A percentile compares a stretch with the other conserved stretches of the same genome.
Conservation (phyloP, 2,113 vertebrate genomes). For the Phaethornis superciliosus region DNA sequence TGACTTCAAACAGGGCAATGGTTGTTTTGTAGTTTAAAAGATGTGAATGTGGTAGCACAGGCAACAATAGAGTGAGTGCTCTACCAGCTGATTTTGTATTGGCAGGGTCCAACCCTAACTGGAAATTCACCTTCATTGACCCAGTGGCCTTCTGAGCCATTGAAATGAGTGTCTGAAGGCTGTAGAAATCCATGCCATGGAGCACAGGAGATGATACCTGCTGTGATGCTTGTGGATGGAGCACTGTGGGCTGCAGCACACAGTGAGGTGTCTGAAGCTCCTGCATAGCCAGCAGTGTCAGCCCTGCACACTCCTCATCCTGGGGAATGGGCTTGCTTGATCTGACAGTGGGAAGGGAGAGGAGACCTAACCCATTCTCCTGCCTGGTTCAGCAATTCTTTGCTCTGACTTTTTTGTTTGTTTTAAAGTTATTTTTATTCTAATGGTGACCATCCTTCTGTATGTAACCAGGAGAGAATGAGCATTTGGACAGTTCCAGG, state of each 20-base stretch:
- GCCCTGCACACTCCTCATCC: accelerated
- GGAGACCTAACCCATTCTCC: neutral
- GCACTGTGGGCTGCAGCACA: accelerated
- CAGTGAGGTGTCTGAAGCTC: neutral
- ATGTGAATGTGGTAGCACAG: neutral
- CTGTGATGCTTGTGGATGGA: neutral
- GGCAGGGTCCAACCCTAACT: neutral
- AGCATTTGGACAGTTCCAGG: neutral
- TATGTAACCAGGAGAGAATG: neutral
- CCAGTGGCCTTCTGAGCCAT: neutral
- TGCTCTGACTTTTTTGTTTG: neutral
- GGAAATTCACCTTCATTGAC: neutral
- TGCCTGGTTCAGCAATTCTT: neutral
- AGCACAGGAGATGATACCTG: neutral
- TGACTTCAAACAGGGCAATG: neutral
- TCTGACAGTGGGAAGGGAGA: neutral
- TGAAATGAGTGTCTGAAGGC: neutral
- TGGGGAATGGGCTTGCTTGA: neutral
- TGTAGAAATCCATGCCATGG: accelerated
- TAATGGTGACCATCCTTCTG: neutral
- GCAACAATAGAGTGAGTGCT: neutral
- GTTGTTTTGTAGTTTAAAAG: neutral
- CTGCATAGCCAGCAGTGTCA: neutral
- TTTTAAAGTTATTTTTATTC: neutral
- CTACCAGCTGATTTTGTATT: neutral